phyloP scores from a whole-genome alignment of 1,140 invertebrate species.

The Calephelis nemesis region DNA sequence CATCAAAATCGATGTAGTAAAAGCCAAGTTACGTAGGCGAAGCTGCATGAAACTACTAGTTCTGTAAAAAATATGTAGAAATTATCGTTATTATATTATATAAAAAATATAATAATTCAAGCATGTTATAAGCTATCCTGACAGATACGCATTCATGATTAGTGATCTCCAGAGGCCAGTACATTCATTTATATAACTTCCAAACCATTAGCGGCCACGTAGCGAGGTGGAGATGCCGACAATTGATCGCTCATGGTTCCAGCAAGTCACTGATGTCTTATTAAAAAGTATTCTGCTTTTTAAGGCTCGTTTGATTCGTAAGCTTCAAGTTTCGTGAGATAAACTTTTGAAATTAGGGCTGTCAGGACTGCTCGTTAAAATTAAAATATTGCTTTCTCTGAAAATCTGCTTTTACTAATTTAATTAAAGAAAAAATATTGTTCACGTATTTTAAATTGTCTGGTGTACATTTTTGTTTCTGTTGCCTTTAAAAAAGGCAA shows the following conservation, averaged over 20 bases:
- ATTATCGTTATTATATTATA: too few relatives aligned
- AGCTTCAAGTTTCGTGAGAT: conserved; percentile 2
- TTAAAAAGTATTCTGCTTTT: conserved; percentile 24
- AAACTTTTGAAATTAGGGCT: conserved; percentile 5
- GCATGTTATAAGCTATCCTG: background rate
- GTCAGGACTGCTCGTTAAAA: conserved; percentile 1
- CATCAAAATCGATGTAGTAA: too few relatives aligned
- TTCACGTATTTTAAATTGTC: background rate
- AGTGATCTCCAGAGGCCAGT: conserved; percentile 6
- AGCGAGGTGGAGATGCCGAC: conserved; percentile 13
- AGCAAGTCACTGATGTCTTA: conserved; percentile 26
- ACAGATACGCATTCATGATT: conserved; percentile 14
- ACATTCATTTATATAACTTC: conserved; percentile 23
- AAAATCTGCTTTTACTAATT: background rate
- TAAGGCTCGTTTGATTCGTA: conserved; percentile 17
- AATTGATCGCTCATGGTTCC: conserved; percentile 21
- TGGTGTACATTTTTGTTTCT: background rate
- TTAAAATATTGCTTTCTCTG: conserved; percentile 2
- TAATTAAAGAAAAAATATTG: background rate
- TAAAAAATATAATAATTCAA: too few relatives aligned
- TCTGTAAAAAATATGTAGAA: too few relatives aligned
- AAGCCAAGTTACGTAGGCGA: too few relatives aligned
- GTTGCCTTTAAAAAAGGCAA: too few relatives aligned
- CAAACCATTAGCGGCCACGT: conserved; percentile 19
- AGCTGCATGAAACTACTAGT: too few relatives aligned